Conservation (phyloP, 2,113 vertebrate species). For the Pandion haliaetus region DNA sequence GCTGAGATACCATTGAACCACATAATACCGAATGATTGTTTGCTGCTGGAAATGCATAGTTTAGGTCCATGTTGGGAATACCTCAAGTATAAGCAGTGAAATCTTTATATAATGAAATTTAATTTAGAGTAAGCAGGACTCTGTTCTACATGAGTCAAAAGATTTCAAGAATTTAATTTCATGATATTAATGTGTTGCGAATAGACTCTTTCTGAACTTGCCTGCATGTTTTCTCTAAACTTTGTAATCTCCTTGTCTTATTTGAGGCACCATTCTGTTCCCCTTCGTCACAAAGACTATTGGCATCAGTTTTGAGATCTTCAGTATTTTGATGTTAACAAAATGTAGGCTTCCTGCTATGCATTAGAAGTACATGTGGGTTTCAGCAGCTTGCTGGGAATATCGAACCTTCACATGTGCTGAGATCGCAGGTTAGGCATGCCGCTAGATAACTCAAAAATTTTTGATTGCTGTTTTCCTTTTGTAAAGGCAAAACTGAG, state of each 20-base stretch:
- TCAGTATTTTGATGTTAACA: neutral
- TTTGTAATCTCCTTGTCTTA: neutral
- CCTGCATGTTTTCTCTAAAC: neutral
- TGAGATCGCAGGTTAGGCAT: neutral
- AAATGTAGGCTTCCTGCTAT: neutral
- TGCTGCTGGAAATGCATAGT: neutral
- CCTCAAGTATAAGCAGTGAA: neutral
- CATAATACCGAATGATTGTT: neutral
- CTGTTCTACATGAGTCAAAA: neutral
- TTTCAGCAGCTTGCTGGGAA: neutral
- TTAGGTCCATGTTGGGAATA: neutral
- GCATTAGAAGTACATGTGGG: neutral
- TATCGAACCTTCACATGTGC: neutral
- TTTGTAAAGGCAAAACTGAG: neutral
- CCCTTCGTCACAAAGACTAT: neutral
- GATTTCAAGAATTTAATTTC: neutral
- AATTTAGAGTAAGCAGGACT: neutral
- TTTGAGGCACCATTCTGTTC: neutral
- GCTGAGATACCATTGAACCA: neutral
- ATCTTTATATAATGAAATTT: neutral
- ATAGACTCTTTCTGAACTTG: neutral
- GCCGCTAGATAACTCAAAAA: neutral
- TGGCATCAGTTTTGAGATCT: neutral
- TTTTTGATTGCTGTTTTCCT: neutral
- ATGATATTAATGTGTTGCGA: neutral